Conservation (phyloP, 2,797 vertebrate species). For the Eurystomus glaucurus region DNA sequence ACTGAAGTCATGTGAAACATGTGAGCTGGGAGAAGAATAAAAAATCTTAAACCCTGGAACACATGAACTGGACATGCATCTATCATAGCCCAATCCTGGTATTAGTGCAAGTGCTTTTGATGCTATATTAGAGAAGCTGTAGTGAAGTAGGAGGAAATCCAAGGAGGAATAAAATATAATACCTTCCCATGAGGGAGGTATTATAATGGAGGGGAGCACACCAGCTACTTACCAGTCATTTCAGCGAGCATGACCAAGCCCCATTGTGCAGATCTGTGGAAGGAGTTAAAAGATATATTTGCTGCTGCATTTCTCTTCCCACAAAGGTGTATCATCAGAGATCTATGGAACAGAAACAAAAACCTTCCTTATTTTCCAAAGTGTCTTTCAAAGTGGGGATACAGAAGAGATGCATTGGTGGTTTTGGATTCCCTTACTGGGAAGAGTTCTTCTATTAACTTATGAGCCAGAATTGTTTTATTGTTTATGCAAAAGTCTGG, state of each 20-base stretch:
- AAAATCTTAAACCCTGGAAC: not conserved
- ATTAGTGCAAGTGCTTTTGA: not conserved
- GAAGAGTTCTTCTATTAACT: not conserved
- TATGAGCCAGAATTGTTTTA: not conserved
- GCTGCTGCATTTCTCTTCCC: not conserved
- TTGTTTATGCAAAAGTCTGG: not conserved
- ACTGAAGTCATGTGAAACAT: not conserved
- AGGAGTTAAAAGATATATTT: not conserved
- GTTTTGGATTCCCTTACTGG: not conserved
- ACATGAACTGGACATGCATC: not conserved
- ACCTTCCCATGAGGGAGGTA: fast-evolving
- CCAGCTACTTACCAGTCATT: not conserved
- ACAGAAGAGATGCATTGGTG: not conserved
- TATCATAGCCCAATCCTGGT: not conserved
- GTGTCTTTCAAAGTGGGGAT: not conserved
- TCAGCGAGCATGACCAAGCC: fast-evolving
- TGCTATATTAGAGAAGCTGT: not conserved
- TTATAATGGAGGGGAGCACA: not conserved
- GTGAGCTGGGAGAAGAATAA: not conserved
- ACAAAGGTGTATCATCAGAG: not conserved
- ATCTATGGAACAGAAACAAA: not conserved
- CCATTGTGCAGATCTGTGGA: fast-evolving
- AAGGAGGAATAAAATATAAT: not conserved
- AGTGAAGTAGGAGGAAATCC: not conserved
- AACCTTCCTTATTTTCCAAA: not conserved